A percentile compares a stretch with the other conserved stretches of the same genome.
Evolutionary conservation across 2,113 vertebrate species (phyloP).

Genomic region (Neogobius melanostomus): DNA sequence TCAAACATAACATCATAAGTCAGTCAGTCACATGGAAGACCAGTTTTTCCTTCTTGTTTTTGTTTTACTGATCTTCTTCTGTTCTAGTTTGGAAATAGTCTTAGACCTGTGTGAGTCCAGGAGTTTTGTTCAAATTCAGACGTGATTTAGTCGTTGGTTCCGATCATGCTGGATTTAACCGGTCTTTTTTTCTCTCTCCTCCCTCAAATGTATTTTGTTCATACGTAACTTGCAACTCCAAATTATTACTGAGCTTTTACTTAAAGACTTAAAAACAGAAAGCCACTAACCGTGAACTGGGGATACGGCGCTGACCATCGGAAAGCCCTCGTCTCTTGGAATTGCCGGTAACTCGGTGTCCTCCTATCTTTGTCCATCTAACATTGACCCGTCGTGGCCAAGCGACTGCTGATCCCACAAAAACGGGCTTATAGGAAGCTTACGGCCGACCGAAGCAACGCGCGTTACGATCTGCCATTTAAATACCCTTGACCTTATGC

Average conservation of each 20-base stretch:
- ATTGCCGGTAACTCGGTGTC: constrained; percentile 14
- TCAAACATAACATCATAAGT: no score
- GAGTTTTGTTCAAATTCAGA: no score
- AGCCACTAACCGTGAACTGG: constrained; percentile 1
- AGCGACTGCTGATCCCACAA: constrained; percentile 37
- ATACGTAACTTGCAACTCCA: neutral
- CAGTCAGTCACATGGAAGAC: no score
- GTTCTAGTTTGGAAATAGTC: no score
- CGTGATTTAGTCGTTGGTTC: no score
- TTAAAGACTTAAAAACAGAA: neutral
- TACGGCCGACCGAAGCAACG: neutral
- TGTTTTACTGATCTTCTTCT: no score
- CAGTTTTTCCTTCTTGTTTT: no score
- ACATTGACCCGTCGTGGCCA: constrained; percentile 41
- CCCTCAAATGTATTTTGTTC: no score
- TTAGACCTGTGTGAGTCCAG: no score
- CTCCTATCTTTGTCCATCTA: constrained; percentile 54
- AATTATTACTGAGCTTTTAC: neutral
- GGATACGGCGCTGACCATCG: constrained; percentile 16
- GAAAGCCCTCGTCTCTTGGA: constrained; percentile 11
- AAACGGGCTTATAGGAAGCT: constrained; percentile 17
- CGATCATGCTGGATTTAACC: no score
- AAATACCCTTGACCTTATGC: constrained; percentile 41
- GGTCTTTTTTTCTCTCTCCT: no score
- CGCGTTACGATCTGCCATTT: constrained; percentile 21